A percentile compares a stretch with the other conserved stretches of the same genome.
These are phyloP conservation scores for Lydus trimaculatus DNA, from an alignment of 2,888 invertebrate species.

Conservation along the genomic window DNA sequence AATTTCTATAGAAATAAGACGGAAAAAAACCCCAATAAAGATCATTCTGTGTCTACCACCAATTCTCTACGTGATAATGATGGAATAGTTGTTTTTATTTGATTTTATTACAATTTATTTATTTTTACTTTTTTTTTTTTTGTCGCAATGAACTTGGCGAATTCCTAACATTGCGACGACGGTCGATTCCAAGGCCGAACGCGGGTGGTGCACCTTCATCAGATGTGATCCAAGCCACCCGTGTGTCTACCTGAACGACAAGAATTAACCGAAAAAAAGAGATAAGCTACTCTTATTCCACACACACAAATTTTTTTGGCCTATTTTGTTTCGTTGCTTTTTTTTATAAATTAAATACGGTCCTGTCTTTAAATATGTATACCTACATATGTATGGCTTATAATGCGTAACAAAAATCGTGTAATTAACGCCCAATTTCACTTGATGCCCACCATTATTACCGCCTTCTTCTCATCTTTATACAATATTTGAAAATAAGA, in stretches of 20 bases:
- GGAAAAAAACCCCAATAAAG: background rate
- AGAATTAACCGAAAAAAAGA: slow-evolving; percentile 39
- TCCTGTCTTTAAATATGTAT: background rate
- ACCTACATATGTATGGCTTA: no score
- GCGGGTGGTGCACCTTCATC: slow-evolving; percentile 58
- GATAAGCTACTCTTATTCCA: slow-evolving; percentile 34
- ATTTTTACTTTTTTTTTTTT: slow-evolving; percentile 38
- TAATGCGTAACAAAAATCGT: slow-evolving; percentile 28
- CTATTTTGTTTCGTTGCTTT: no score
- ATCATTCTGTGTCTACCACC: background rate
- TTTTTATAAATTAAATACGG: background rate
- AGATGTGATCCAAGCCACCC: slow-evolving; percentile 47
- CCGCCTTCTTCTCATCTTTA: no score
- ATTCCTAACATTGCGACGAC: slow-evolving; percentile 49
- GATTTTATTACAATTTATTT: background rate
- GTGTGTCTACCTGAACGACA: slow-evolving; percentile 50
- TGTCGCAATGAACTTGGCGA: slow-evolving; percentile 50
- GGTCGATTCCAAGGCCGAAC: slow-evolving; percentile 56
- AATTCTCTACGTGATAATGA: slow-evolving; percentile 9
- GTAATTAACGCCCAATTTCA: slow-evolving; percentile 48
- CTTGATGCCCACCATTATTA: slow-evolving; percentile 36
- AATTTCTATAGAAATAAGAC: background rate
- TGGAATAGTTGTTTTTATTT: slow-evolving; percentile 9
- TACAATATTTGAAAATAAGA: slow-evolving; percentile 19
- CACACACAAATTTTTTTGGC: no score